These are phyloP conservation scores for Aspidoscelis tigris DNA, from an alignment of 2,113 vertebrate species.

Conservation along the genomic window DNA sequence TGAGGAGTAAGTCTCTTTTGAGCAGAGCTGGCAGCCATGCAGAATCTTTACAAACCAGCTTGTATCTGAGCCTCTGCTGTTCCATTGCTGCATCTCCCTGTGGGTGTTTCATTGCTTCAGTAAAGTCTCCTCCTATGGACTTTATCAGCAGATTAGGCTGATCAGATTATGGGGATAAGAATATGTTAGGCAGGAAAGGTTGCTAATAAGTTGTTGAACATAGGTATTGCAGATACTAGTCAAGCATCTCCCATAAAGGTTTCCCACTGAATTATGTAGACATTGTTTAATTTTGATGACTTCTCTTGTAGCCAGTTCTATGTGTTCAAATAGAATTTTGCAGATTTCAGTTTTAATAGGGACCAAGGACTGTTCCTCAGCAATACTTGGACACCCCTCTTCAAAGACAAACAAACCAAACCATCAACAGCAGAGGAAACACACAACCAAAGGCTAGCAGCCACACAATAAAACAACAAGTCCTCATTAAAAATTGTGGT, in stretches of 20 bases:
- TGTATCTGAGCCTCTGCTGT: background rate
- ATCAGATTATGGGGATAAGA: background rate
- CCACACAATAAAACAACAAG: no score
- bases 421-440: no score
- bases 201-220: background rate
- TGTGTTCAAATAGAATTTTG: no score
- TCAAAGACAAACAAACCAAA: background rate
- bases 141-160: background rate
- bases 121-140: background rate
- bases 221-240: background rate
- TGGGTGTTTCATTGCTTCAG: background rate
- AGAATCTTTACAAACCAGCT: background rate
- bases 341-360: no score
- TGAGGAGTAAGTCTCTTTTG: background rate
- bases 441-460: no score
- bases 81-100: background rate
- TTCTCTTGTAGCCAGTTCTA: background rate
- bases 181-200: background rate
- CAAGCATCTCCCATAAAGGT: background rate
- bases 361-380: no score
- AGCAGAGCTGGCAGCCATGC: slow-evolving; percentile 25
- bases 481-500: no score
- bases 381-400: no score
- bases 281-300: no score
- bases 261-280: no score